Evolutionary conservation across 2,113 vertebrate species (phyloP), one percentile per base, ranked within the genome.

Genomic region (Mesoclemmys tuberculata): DNA sequence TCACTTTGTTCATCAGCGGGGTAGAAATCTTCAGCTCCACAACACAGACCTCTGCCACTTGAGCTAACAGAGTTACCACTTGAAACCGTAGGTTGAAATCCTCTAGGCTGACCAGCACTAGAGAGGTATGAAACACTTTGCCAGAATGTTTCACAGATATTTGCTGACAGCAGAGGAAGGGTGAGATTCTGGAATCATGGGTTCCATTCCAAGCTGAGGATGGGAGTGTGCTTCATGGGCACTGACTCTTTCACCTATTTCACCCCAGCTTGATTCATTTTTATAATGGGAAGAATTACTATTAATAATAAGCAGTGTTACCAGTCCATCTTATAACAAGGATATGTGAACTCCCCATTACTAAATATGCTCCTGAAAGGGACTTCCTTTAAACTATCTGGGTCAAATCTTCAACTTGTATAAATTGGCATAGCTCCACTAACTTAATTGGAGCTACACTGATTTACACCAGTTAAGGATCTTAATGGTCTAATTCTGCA

Each of bases 1-100:
- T 22, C 38, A 75, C 38, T 26, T 77, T 27, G 38, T 26, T 77
- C 74, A 77, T 77, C 41, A 46, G 11, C 41, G 27, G 74, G 41
- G 24, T 46, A 44, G 49, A 91, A 85, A 0, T 18, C 52, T 89
- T 38, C 82, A 29, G 64, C 44, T 38, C 29, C 77, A 55, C 2
- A 35, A 5, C n/a, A 9, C 1, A 8, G 11, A 3, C 27, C 1
- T 4, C 29, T 64, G 64, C 12, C 58, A 18, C 3, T 0, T 38
- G 51, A 71, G 8, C 46, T 18, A 51, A 58, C 54, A 19, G 0
- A 0, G 0, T 75, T 41, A 64, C 55, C 90, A 61, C 91, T 74
- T 84, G 71, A 9, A 35, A 2, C 3, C 6, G 12, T 75, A 71
- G 38, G 9, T 19, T 87, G 91, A 22, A 61, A 74, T 38, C 35